Conservation (phyloP, 2,797 vertebrate species). For the Masticophis lateralis region DNA sequence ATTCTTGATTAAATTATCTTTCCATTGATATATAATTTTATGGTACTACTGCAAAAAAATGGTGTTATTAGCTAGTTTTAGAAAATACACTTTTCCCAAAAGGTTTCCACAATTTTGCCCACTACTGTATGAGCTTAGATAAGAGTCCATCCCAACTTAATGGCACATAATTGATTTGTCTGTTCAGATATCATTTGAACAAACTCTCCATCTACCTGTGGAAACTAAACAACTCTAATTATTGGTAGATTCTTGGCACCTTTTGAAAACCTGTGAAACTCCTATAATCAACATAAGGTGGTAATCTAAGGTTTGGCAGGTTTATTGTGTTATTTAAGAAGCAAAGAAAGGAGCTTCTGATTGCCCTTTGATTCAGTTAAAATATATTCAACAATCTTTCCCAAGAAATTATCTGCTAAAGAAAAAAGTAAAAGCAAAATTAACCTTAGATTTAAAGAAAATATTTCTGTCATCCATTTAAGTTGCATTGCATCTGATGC, state of each 20-base stretch:
- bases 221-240: not conserved
- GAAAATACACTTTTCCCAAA: no score
- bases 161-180: not conserved
- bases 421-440: not conserved
- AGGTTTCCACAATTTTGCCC: no score
- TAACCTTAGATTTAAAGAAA: not conserved
- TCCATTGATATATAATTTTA: no score
- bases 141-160: not conserved
- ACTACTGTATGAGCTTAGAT: not conserved
- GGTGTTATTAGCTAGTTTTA: no score
- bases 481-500: not conserved
- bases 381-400: not conserved
- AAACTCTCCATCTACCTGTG: not conserved
- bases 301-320: not conserved
- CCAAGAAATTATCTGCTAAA: not conserved
- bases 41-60: no score
- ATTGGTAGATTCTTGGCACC: not conserved
- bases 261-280: not conserved
- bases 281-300: not conserved
- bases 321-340: not conserved
- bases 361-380: not conserved
- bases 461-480: not conserved
- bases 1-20: no score
- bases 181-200: not conserved
- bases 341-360: not conserved